These are phyloP conservation scores for Tor tambroides DNA, from an alignment of 2,113 vertebrate species.

Conservation along the genomic window DNA sequence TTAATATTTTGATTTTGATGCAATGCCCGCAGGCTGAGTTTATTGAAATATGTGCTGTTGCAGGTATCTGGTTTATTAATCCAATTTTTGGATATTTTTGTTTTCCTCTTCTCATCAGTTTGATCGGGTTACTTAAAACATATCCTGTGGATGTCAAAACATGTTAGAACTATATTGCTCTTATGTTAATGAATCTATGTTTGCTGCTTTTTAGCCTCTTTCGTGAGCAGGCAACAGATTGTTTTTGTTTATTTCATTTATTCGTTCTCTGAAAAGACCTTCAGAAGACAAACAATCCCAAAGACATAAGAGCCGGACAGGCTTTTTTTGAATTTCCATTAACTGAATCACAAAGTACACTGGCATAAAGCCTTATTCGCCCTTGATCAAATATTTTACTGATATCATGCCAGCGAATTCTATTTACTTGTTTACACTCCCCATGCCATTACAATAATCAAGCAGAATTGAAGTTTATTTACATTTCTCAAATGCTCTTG, in stretches of 20 bases:
- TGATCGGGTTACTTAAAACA: background rate
- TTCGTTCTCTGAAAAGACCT: background rate
- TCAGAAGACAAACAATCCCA: background rate
- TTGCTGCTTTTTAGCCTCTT: too few relatives aligned
- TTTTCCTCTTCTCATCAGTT: slow-evolving; percentile 24
- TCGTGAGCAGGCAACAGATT: background rate
- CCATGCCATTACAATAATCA: slow-evolving; percentile 12
- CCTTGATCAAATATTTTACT: slow-evolving; percentile 34
- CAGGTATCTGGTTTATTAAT: background rate
- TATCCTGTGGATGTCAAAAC: slow-evolving; percentile 14
- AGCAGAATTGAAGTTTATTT: slow-evolving; percentile 20
- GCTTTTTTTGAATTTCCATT: slow-evolving; percentile 1
- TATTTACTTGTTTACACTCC: background rate
- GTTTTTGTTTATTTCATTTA: slow-evolving; percentile 13
- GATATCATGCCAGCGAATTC: slow-evolving; percentile 21
- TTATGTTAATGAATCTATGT: slow-evolving; percentile 18
- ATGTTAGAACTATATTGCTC: slow-evolving; percentile 7
- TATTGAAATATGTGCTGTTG: slow-evolving; percentile 11
- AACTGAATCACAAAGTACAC: slow-evolving; percentile 9
- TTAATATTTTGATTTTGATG: background rate
- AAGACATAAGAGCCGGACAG: background rate
- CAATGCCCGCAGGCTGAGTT: background rate
- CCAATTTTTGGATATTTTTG: background rate
- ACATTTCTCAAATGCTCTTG: background rate
- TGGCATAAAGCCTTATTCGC: background rate